Evolutionary conservation across 2,113 vertebrate genomes (phyloP).

Genomic region (Cepphus grylle): DNA sequence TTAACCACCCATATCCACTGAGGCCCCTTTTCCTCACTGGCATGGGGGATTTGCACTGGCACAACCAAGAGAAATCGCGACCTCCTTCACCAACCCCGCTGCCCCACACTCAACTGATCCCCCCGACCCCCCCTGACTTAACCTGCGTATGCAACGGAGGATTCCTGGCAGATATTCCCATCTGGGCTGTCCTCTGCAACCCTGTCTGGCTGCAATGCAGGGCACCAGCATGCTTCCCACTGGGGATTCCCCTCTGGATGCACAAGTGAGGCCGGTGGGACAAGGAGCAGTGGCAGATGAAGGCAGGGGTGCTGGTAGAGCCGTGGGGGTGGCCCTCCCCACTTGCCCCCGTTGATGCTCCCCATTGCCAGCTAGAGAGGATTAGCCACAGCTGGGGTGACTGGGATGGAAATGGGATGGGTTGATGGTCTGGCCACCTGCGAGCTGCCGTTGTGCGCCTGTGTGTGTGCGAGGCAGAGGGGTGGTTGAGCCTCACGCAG

Average conservation of each 20-base stretch:
- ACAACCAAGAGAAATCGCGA: background rate
- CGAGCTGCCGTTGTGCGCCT: background rate
- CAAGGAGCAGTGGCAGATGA: background rate
- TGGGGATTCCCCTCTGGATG: background rate
- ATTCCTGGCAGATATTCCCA: background rate
- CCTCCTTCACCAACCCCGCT: background rate
- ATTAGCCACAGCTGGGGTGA: background rate
- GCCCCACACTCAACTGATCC: background rate
- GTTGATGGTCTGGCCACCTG: background rate
- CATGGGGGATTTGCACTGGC: background rate
- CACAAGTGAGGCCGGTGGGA: rapidly evolving
- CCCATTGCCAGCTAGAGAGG: background rate
- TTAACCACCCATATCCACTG: background rate
- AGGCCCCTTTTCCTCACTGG: background rate
- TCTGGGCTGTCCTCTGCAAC: background rate
- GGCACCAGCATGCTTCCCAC: background rate
- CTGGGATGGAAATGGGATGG: background rate
- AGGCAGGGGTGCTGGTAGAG: background rate
- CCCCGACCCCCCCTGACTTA: background rate
- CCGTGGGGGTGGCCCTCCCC: background rate
- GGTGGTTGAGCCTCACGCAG: rapidly evolving
- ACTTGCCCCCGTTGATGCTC: background rate
- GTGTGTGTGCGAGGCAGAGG: background rate
- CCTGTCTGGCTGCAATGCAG: rapidly evolving
- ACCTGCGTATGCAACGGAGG: rapidly evolving